Evolutionary conservation across 1,140 invertebrate species (phyloP), one percentile per base, ranked within the genome.

Genomic region (Bombus huntii): DNA sequence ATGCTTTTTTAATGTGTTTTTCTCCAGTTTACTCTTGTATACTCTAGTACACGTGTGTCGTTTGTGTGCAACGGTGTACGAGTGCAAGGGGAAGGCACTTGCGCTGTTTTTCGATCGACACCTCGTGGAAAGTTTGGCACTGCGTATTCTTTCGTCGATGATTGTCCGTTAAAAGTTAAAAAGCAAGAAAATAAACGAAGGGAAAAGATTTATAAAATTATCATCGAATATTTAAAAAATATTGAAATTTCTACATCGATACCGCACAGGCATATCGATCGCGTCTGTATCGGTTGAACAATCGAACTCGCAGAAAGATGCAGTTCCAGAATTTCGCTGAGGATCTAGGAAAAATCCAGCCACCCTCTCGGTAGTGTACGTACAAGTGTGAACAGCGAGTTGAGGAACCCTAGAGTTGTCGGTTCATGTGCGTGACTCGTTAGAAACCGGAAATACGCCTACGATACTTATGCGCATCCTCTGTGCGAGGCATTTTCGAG

Each of bases 51-150:
- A 76, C 83, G 77, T 89, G 81, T 86, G 37, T 73, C 62, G 39
- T 87, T 71, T 62, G 82, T 93, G 90, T 94, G 92, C 93, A 94
- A 90, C 94, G 93, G 94, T 94, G 93, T 95, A 89, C 88, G 86
- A 95, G 94, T 95, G 94, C 94, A 95, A 93, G 93, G 87, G 94
- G 93, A 95, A 95, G 94, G 94, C 94, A 95, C 94, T 95, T 95
- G 91, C 92, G 94, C 94, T 95, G 92, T 90, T 83, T 88, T 92
- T 90, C 81, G 86, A 80, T 79, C 85, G 81, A 90, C 85, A 71
- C 81, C 89, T 81, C 84, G 76, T 85, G 81, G 89, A 92, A 88
- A 91, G 80, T 87, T 83, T 87, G 71, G 70, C 4, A 87, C 81
- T 75, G 87, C 81, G 66, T 22, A 9, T 31, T 34, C 12, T 28